Evolutionary conservation across 2,797 vertebrate genomes (phyloP).

Genomic region (Coendou prehensilis): DNA sequence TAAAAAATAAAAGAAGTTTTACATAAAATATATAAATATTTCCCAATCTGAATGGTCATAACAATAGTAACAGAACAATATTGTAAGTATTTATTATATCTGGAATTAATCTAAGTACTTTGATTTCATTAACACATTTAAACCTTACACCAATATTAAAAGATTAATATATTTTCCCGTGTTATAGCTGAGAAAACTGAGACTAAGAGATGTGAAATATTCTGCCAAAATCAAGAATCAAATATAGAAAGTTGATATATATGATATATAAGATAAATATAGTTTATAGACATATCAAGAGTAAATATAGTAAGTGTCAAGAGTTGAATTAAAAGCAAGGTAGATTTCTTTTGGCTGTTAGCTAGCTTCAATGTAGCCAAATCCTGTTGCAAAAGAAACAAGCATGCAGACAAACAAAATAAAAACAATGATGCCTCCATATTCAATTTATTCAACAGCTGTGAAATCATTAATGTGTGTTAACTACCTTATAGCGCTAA

Average conservation of each 20-base stretch:
- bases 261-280: background rate
- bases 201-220: slow-evolving; percentile 29
- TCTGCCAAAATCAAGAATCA: background rate
- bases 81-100: background rate
- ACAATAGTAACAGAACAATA: background rate
- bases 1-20: slow-evolving; percentile 21
- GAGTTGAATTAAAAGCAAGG: slow-evolving; percentile 25
- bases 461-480: background rate
- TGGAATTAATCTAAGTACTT: background rate
- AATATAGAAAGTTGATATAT: background rate
- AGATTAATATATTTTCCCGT: background rate
- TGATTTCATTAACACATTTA: slow-evolving; percentile 34
- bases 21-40: background rate
- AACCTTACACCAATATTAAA: background rate
- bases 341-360: background rate
- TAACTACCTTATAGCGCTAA: slow-evolving; percentile 20
- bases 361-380: background rate
- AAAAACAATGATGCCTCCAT: background rate
- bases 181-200: slow-evolving; percentile 41
- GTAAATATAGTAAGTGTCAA: slow-evolving; percentile 19
- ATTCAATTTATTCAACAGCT: slow-evolving; percentile 19
- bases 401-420: background rate
- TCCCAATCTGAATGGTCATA: background rate
- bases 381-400: slow-evolving; percentile 22
- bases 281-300: background rate